A percentile compares a stretch with the other conserved stretches of the same genome.
Conservation (phyloP, 2,113 vertebrate species). For the Pogonocichla stellata region DNA sequence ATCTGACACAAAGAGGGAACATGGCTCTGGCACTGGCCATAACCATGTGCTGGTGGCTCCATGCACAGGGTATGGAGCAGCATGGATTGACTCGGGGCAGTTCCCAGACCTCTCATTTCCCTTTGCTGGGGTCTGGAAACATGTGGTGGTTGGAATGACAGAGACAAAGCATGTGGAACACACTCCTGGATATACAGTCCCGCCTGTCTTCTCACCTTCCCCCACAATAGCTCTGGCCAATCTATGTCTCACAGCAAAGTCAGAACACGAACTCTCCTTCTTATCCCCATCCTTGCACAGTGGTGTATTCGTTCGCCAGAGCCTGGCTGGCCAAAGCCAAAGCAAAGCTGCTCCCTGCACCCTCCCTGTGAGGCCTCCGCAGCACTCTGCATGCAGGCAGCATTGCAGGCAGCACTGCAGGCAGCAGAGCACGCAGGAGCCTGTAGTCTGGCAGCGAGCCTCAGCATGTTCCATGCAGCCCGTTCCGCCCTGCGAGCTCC, state of each 20-base stretch:
- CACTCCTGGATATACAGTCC: background rate
- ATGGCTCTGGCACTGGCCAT: rapidly evolving
- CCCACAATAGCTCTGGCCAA: background rate
- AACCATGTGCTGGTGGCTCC: background rate
- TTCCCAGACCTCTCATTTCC: background rate
- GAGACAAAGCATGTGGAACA: background rate
- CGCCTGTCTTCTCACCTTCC: background rate
- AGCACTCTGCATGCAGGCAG: background rate
- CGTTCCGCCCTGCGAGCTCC: background rate
- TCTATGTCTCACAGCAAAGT: background rate
- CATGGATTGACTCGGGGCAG: rapidly evolving
- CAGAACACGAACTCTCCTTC: background rate
- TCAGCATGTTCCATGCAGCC: background rate
- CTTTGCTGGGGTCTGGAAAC: background rate
- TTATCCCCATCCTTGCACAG: background rate
- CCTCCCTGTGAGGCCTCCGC: background rate
- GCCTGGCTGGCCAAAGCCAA: background rate
- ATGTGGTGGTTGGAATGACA: background rate
- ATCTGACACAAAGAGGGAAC: background rate
- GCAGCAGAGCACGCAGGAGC: background rate
- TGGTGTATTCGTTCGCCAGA: background rate
- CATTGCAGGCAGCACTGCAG: background rate
- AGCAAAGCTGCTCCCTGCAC: background rate
- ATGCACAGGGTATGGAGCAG: rapidly evolving
- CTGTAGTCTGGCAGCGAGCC: slow-evolving; percentile 2